Base-by-base conservation (phyloP, 1,140 invertebrate species). In the Uloborus diversus region DNA sequence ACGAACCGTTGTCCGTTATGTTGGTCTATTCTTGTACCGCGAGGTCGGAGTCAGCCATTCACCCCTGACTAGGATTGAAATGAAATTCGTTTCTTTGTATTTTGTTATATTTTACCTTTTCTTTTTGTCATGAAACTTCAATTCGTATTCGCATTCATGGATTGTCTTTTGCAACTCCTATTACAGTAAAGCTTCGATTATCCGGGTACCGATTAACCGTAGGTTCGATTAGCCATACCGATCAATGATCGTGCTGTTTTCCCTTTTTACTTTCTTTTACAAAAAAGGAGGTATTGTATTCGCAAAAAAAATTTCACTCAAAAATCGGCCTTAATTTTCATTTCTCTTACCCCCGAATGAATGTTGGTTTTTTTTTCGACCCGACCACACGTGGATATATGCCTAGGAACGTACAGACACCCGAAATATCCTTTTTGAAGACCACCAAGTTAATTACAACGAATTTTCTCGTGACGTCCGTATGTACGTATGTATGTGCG, bases 41-140 rank as follows among this genome's bases (percentile, higher is more conserved):
- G 35, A 37, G 66, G 66, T 69, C 66, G 66, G 25, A 7, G 47
- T 28, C 49, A 69, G 66, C 49, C 66, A 69, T 69, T 69, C 66
- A 69, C 66, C 66, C 66, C 66, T 7, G 27, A 51, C 49, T 20
- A 23, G n/a, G 51, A 9, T 9, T 9, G 37, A 42, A 42, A 42
- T 17, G 7, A 42, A 7, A 17, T 42, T 7, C 37, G 7, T 42
- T 13, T 2, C 28, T 4, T n/a, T 49, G 42, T 25, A 30, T 17
- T 30, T 30, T 5, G 5, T 7, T 33, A 14, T 9, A n/a, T n/a
- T 23, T 32, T 20, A 3, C 7, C 25, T 28, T 37, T 13, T 66
- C 49, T 53, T 9, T 28, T 13, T 35, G n/a, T 4, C 17, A 23
- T 28, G 11, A 35, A n/a, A 37, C 4, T 20, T 4, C 27, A 17